Evolutionary conservation across 2,888 invertebrate species (phyloP).

Genomic region (Drosophila suboccidentalis): DNA sequence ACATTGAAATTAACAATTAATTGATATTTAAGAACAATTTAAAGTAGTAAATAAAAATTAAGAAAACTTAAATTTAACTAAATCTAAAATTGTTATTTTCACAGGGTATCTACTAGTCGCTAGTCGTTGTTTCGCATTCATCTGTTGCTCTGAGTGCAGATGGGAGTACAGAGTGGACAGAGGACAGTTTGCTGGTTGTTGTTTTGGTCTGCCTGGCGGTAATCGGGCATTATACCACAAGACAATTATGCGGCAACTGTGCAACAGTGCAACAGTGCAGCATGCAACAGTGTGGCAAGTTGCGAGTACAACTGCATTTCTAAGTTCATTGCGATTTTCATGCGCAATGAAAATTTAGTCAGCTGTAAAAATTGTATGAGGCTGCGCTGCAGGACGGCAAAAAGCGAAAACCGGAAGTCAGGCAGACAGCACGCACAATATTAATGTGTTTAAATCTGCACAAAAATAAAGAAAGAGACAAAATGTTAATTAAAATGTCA

Average conservation of each 20-base stretch:
- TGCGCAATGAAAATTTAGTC: constrained; percentile 71
- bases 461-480: constrained; percentile 6
- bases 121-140: neutral
- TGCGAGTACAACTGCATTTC: constrained; percentile 22
- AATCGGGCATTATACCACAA: constrained; percentile 64
- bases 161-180: constrained; percentile 15
- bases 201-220: constrained; percentile 30
- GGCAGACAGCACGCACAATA: constrained; percentile 38
- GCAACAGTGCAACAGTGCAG: constrained; percentile 43
- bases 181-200: neutral
- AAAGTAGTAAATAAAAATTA: no score
- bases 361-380: constrained; percentile 58
- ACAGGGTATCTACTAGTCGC: constrained; percentile 4
- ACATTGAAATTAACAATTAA: no score
- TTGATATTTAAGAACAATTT: no score
- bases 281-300: constrained; percentile 1
- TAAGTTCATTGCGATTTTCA: constrained; percentile 50
- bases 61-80: no score
- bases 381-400: neutral
- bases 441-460: constrained; percentile 41
- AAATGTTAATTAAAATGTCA: constrained; percentile 74
- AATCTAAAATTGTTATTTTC: no score
- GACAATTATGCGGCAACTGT: constrained; percentile 67
- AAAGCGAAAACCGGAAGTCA: constrained; percentile 37
- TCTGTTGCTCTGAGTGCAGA: constrained; percentile 4